Base-by-base conservation (phyloP, 2,888 invertebrate species). In the Lithophane socia region DNA sequence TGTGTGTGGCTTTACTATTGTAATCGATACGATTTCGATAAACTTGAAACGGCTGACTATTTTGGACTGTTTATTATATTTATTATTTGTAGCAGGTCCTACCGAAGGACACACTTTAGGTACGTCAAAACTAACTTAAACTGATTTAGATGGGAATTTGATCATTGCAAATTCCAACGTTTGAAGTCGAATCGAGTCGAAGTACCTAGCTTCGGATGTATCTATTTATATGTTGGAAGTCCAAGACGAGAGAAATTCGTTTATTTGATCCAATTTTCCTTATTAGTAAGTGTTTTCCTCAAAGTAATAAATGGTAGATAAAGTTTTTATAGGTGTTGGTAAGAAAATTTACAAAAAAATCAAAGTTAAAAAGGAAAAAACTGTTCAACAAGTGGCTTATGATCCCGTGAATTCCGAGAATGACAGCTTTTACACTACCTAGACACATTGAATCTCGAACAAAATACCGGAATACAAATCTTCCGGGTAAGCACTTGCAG, bases 161-260 rank as follows among this genome's bases (percentile, higher is more conserved):
- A 68, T 77, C 12, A 72, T 29, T 24, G 21, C 13, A 44, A 72
- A 77, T 82, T 82, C 64, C 60, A 21, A 21, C 58, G 47, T 73
- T 80, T 70, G 64, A 77, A 79, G 54, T 61, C 65, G 37, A 54
- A 66, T 56, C 16, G 12, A 42, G 16, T 24, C n/a, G 16, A 64
- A 37, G 21, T 61, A 44, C 2, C 9, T 67, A 44, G 18, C 24
- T 24, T 65, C 44, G n/a, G 37, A 54, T 47, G 37, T 70, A 64
- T 47, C 37, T 5, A 37, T 5, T 37, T 37, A 37, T 37, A 37
- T 16, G 56, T 49, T 47, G 12, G 12, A 49, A 49, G 2, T 65
- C 47, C 42, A 72, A n/a, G 21, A n/a, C 29, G 56, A 29, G 18
- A 63, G 10, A 29, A 54, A 72, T 80, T 66, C 13, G 24, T 29